Base-by-base conservation (phyloP, 2,888 invertebrate genomes). In the Sepioteuthis lessoniana region DNA sequence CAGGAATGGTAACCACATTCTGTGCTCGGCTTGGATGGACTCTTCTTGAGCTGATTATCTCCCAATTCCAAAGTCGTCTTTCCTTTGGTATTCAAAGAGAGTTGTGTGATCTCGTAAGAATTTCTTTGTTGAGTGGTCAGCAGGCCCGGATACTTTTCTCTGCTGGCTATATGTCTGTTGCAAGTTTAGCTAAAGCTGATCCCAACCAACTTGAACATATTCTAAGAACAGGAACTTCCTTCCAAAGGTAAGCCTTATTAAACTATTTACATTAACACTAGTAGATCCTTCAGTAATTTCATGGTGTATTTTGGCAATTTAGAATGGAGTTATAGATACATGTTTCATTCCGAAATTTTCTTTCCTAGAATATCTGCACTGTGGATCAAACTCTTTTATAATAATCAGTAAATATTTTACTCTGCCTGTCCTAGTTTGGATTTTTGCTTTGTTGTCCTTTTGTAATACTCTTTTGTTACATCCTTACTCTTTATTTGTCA, bases 1-100 rank as follows among this genome's bases (percentile, higher is more conserved):
- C 95, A 98, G 99, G 99, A 94, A 99, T 99, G 98, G 98, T 99
- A 1, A 99, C 99, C 7, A 98, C 98, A n/a, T 99, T 99, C 97
- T 99, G 99, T 97, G 98, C 98, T 95, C 98, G 99, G 94, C 97
- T 99, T 28, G 99, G 99, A 46, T 99, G 99, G 99, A 98, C 98
- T 95, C 98, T 98, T 97, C 98, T 99, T 96, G 98, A 99, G 97
- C 97, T 99, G 95, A 97, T 99, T 90, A 98, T 99, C 91, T 98
- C 98, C 0, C 99, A 99, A 97, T 99, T 99, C 97, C 99, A 99
- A 97, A 98, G 98, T 96, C 98, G 99, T 35, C 98, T 99, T 91
- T 98, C 98, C 96, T 99, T 99, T 97, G 99, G 99, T 28, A 98
- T 99, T 93, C 98, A 98, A 96, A 98, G 98, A 42, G 99, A 99